Evolutionary conservation across 2,888 invertebrate species (phyloP), one percentile per base, ranked within the genome.

Genomic region (Podotricha telesiphe): DNA sequence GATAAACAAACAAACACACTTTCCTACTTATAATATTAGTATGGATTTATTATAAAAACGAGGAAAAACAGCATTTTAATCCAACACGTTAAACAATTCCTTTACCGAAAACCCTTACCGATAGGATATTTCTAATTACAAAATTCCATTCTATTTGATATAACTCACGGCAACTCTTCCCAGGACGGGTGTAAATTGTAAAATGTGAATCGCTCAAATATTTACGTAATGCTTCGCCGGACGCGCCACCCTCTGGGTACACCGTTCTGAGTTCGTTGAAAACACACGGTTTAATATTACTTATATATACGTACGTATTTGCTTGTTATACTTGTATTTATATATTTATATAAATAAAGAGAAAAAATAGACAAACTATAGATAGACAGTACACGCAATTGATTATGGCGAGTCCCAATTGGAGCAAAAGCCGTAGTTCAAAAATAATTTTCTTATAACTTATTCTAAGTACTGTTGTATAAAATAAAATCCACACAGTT

Each of bases 191-290:
- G 86, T 85, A 84, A 87, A 87, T 86, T 87, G 86, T 85, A 82
- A 86, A 87, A 85, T 86, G 86, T 81, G 84, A 78, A 85, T 83
- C 80, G 79, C 81, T 88, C 82, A 87, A 88, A 88, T 88, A 87
- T 87, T 88, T 87, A 87, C 85, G 73, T 76, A 81, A 80, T 81
- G 79, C 85, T 86, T 79, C 71, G 76, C 80, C 69, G 82, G 82
- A 84, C 83, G 77, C 77, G 75, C 70, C 75, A 78, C 72, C 71
- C 77, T 77, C 71, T 48, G 73, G 74, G 71, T 74, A 74, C 73
- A 68, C 70, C 63, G 68, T 76, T n/a, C n/a, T n/a, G n/a, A n/a
- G n/a, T n/a, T 76, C 75, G 74, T 74, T 72, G 75, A 68, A 64
- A 75, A 78, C 74, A 79, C 74, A 80, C 77, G 76, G 74, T 56